These are phyloP conservation scores for Pyrrhosoma nymphula DNA, from an alignment of 2,888 invertebrate genomes.

Conservation along the genomic window DNA sequence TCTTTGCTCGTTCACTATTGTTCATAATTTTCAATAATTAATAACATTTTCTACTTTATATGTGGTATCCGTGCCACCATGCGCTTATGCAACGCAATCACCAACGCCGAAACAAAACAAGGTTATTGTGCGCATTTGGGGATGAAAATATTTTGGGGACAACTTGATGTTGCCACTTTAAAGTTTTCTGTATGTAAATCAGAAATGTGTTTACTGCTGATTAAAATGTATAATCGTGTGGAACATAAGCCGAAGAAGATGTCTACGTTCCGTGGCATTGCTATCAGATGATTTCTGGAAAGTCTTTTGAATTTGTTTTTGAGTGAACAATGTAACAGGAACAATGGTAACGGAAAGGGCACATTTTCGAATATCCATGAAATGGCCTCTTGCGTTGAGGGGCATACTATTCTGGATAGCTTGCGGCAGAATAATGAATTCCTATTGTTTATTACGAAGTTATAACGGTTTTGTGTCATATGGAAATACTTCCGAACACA, in stretches of 20 bases:
- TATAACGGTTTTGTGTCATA: conserved; percentile 17
- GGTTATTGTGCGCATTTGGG: no score
- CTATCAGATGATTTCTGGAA: conserved; percentile 50
- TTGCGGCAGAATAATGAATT: not conserved
- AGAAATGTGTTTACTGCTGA: not conserved
- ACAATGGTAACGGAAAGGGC: conserved; percentile 47
- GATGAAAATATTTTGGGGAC: no score
- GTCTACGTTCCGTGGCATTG: not conserved
- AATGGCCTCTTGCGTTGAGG: conserved; percentile 53
- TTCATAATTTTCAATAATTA: no score
- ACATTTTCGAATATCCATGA: conserved; percentile 36
- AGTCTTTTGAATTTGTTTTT: not conserved
- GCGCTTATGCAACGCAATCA: no score
- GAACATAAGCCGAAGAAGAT: not conserved
- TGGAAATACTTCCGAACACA: conserved; percentile 11
- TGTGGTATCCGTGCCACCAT: no score
- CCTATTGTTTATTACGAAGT: conserved; percentile 40
- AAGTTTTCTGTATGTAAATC: no score
- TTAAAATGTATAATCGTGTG: not conserved
- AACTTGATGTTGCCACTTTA: no score
- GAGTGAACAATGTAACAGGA: not conserved
- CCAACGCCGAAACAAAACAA: no score
- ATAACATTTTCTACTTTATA: no score
- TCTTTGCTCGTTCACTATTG: no score
- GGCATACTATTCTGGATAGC: conserved; percentile 36